Base-by-base conservation (phyloP, 2,113 vertebrate genomes). In the Hydrolagus affinis region DNA sequence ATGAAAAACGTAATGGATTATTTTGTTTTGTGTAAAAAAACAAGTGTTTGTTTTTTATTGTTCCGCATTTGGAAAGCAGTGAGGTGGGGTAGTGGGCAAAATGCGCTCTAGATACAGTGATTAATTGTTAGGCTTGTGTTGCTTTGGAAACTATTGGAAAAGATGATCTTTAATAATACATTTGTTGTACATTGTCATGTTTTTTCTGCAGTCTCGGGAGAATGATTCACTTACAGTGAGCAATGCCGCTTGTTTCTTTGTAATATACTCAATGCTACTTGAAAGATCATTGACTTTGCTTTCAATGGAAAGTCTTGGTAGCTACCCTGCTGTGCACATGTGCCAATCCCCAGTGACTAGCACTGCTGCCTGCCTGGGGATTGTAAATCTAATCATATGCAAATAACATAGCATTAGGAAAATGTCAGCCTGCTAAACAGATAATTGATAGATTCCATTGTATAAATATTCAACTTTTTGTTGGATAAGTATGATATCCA, bases 151-250 rank as follows among this genome's bases (percentile, higher is more conserved):
- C 64, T 30, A 66, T 66, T 83, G 78, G 66, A 66, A 80, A 80
- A 62, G 59, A 62, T 80, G 17, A 15, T 83, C 60, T 83, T 83
- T 83, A 68, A 83, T 68, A 83, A 83, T 83, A 28, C 64, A 83
- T 64, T 83, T 66, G 60, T 62, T 83, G 77, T 83, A 66, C 12
- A 12, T 25, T 19, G 78, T 83, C 25, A 30, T 83, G 11, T 68
- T 83, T 78, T 78, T 66, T 19, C 62, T 83, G 60, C 32, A 28
- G 15, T 83, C 60, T 15, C 60, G 3, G 28, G 62, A 11, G 78
- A 66, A 83, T 3, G 23, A 62, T 28, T 80, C 59, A 80, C 59
- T 64, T 80, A 12, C 25, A 64, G 25, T 11, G 8, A 83, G 15
- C 6, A 83, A 17, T 68, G 25, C 14, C 66, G 78, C 11, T 10